phyloP scores from a whole-genome alignment of 2,888 invertebrate species.

The Heliconius erato region DNA sequence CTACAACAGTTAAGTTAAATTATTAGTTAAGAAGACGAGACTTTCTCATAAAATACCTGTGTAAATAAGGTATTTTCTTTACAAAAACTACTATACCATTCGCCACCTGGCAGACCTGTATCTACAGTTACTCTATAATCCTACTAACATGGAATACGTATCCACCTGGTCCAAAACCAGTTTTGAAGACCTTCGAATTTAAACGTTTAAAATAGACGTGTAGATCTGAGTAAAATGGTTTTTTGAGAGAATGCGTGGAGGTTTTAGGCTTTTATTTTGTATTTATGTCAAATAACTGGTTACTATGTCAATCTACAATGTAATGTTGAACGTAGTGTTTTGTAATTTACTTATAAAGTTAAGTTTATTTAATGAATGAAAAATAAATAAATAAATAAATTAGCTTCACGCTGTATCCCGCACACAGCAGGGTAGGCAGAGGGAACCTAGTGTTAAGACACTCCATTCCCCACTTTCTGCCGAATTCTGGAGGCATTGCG shows the following conservation, averaged over 20 bases:
- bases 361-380: neutral
- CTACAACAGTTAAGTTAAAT: slow-evolving; percentile 17
- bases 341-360: neutral
- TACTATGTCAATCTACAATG: neutral
- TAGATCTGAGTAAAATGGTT: slow-evolving; percentile 33
- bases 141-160: slow-evolving; percentile 75
- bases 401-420: too few relatives aligned
- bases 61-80: slow-evolving; percentile 38
- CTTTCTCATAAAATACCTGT: slow-evolving; percentile 28
- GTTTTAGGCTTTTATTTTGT: slow-evolving; percentile 7
- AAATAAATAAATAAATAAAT: too few relatives aligned
- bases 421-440: too few relatives aligned
- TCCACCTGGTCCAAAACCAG: slow-evolving; percentile 64
- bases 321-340: neutral
- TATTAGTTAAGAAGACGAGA: neutral
- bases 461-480: too few relatives aligned
- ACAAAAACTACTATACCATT: slow-evolving; percentile 41
- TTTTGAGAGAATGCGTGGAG: neutral
- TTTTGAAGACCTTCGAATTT: slow-evolving; percentile 27
- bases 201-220: slow-evolving; percentile 24
- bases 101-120: slow-evolving; percentile 64
- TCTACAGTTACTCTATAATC: slow-evolving; percentile 74
- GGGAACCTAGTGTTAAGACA: too few relatives aligned
- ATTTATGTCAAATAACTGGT: slow-evolving; percentile 1
- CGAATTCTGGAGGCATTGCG: too few relatives aligned